A percentile compares a stretch with the other conserved stretches of the same genome.
phyloP scores from a whole-genome alignment of 2,888 invertebrate genomes.

The Luffia ferchaultella region DNA sequence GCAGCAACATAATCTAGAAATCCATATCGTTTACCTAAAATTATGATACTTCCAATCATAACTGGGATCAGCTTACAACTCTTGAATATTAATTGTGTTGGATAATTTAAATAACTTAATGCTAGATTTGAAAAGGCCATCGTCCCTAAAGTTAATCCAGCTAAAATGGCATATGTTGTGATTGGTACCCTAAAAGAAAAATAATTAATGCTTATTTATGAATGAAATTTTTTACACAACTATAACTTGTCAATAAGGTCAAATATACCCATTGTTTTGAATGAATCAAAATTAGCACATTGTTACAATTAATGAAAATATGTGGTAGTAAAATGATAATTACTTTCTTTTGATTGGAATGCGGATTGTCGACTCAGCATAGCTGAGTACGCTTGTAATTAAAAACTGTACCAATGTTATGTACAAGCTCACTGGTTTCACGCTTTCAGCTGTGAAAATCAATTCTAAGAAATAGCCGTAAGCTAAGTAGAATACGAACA shows the following conservation, averaged over 20 bases:
- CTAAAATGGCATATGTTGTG: slow-evolving; percentile 80
- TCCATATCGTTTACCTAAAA: slow-evolving; percentile 88
- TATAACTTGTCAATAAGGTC: background rate
- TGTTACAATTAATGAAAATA: too few species aligned
- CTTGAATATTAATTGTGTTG: slow-evolving; percentile 97
- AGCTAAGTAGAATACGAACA: slow-evolving; percentile 86
- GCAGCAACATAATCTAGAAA: slow-evolving; percentile 86
- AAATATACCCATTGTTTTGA: background rate
- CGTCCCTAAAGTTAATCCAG: slow-evolving; percentile 89
- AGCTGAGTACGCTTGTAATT: slow-evolving; percentile 83
- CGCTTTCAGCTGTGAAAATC: slow-evolving; percentile 90
- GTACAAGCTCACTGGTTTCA: slow-evolving; percentile 91
- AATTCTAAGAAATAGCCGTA: slow-evolving; percentile 94
- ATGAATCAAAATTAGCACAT: too few species aligned
- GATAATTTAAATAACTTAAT: slow-evolving; percentile 93
- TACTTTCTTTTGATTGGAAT: slow-evolving; percentile 68
- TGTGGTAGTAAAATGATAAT: slow-evolving; percentile 24
- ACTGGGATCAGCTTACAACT: slow-evolving; percentile 98
- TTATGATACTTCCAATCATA: slow-evolving; percentile 90
- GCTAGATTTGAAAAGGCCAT: slow-evolving; percentile 97
- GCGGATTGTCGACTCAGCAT: slow-evolving; percentile 73
- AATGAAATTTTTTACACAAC: background rate
- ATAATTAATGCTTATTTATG: too few species aligned
- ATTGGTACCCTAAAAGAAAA: slow-evolving; percentile 83
- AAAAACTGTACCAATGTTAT: slow-evolving; percentile 91